Evolutionary conservation across 2,113 vertebrate genomes (phyloP).

Genomic region (Ivindomyrus marchei): DNA sequence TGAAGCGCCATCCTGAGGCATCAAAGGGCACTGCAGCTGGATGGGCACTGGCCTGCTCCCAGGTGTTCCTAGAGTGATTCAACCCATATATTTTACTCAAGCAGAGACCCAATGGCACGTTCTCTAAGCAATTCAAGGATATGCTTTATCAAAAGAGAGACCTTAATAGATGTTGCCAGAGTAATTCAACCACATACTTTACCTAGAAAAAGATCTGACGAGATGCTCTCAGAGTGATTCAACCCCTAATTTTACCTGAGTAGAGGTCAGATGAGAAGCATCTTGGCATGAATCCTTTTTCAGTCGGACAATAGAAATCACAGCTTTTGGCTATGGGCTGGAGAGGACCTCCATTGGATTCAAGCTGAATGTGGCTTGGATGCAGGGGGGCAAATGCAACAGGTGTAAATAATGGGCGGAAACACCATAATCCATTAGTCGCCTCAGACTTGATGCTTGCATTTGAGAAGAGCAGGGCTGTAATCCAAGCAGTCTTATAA

Average conservation of each 20-base stretch:
- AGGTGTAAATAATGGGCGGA: neutral
- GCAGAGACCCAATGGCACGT: too few species aligned
- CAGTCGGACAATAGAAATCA: neutral
- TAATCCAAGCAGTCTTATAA: neutral
- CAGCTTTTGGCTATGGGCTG: neutral
- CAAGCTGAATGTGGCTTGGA: neutral
- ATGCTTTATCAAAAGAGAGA: neutral
- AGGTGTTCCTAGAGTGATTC: neutral
- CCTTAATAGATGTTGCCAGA: neutral
- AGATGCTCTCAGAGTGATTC: neutral
- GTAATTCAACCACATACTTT: neutral
- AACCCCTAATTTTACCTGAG: neutral
- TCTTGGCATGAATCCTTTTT: neutral
- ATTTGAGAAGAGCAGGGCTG: neutral
- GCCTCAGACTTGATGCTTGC: neutral
- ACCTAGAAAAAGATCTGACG: neutral
- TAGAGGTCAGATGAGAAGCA: neutral
- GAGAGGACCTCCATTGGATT: neutral
- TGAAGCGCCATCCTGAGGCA: neutral
- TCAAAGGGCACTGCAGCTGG: neutral
- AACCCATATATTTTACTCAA: neutral
- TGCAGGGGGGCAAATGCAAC: neutral
- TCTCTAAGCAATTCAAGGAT: neutral
- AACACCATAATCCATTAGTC: neutral
- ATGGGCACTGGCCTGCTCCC: neutral